phyloP scores from a whole-genome alignment of 2,113 vertebrate genomes.

The Calyptommatus sinebrachiatus region DNA sequence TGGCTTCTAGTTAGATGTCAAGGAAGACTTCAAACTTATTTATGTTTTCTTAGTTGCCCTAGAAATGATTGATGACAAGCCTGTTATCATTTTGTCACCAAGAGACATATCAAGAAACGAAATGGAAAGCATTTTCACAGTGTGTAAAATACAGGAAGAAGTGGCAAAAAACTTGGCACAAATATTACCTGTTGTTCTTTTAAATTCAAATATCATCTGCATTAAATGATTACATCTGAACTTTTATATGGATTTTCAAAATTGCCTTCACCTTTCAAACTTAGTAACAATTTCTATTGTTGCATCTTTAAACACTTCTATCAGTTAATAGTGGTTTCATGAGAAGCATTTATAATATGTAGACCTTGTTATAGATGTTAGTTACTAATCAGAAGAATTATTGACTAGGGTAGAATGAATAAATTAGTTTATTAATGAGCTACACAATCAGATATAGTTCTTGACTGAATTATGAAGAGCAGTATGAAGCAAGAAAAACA shows the following conservation, averaged over 20 bases:
- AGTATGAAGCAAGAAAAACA: no score
- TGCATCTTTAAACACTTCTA: constrained; percentile 35
- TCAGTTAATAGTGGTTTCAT: constrained; percentile 35
- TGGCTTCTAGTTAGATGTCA: constrained; percentile 17
- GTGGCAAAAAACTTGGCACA: constrained; percentile 27
- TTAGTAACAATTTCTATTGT: background rate
- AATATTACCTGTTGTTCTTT: background rate
- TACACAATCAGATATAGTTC: background rate
- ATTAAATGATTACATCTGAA: constrained; percentile 24
- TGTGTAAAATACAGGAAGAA: constrained; percentile 12
- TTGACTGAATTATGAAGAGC: background rate
- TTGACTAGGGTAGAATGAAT: constrained; percentile 40
- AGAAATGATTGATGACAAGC: constrained; percentile 18
- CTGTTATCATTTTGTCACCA: constrained; percentile 34
- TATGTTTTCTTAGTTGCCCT: constrained; percentile 27
- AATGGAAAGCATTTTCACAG: constrained; percentile 37
- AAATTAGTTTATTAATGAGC: constrained; percentile 9
- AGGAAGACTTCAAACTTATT: constrained; percentile 29
- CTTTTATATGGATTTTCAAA: constrained; percentile 21
- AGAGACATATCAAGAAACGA: constrained; percentile 24
- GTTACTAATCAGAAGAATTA: constrained; percentile 48
- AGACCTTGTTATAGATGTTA: constrained; percentile 40
- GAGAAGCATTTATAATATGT: constrained; percentile 35
- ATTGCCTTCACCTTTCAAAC: constrained; percentile 28
- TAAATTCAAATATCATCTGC: constrained; percentile 26